phyloP scores from a whole-genome alignment of 2,888 invertebrate species.

The Orthonevra nobilis region DNA sequence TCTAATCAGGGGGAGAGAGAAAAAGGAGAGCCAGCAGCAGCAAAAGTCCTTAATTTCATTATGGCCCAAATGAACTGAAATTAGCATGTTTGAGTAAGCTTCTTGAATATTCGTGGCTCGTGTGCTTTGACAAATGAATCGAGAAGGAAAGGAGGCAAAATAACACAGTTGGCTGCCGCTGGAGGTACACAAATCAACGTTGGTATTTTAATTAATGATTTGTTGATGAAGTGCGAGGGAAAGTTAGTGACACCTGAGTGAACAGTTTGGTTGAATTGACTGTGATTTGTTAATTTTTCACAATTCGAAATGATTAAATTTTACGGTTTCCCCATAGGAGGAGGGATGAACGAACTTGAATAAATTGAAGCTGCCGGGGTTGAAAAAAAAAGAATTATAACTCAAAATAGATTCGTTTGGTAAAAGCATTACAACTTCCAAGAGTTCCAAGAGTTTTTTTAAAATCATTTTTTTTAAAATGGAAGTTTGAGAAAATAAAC shows the following conservation, averaged over 20 bases:
- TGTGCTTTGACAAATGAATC: neutral
- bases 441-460: too few species aligned
- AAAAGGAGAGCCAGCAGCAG: neutral
- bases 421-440: too few species aligned
- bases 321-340: neutral
- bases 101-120: slow-evolving; percentile 28
- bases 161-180: too few species aligned
- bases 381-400: too few species aligned
- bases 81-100: slow-evolving; percentile 46
- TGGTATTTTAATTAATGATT: neutral
- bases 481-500: too few species aligned
- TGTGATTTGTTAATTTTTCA: slow-evolving; percentile 10
- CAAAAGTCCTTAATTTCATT: slow-evolving; percentile 25
- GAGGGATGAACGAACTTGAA: neutral
- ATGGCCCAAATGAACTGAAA: slow-evolving; percentile 19
- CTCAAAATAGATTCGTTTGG: too few species aligned
- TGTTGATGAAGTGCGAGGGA: slow-evolving; percentile 26
- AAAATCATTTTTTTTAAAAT: too few species aligned
- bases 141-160: neutral
- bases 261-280: slow-evolving; percentile 27
- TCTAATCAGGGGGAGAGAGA: neutral
- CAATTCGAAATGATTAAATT: slow-evolving; percentile 11
- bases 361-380: too few species aligned
- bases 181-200: too few species aligned
- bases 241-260: slow-evolving; percentile 35